These are phyloP conservation scores for Drosophila nigritarsus DNA, from an alignment of 2,888 invertebrate genomes.

Conservation along the genomic window DNA sequence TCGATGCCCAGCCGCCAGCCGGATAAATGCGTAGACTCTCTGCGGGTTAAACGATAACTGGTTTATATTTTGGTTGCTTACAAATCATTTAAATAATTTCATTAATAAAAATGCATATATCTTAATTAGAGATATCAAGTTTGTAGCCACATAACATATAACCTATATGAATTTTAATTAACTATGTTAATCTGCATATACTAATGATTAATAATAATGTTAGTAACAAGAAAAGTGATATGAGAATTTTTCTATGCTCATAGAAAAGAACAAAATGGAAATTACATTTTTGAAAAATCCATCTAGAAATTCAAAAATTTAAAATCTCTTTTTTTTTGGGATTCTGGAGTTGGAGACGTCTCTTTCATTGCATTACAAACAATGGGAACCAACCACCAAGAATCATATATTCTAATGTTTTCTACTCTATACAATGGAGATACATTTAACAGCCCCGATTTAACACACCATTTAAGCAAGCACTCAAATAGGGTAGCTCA, in stretches of 20 bases:
- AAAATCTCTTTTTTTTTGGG: too few species aligned
- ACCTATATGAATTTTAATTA: background rate
- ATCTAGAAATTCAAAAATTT: background rate
- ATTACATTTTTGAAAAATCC: background rate
- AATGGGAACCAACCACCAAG: too few species aligned
- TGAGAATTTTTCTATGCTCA: background rate
- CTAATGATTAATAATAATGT: background rate
- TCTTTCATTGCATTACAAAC: background rate
- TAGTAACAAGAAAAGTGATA: too few species aligned
- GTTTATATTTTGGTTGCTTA: background rate
- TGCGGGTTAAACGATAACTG: constrained; percentile 27
- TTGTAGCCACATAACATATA: background rate
- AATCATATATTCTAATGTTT: background rate
- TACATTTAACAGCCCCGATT: background rate
- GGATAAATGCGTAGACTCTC: constrained; percentile 82
- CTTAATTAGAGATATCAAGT: background rate
- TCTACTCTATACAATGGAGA: background rate
- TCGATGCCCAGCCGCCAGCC: constrained; percentile 74
- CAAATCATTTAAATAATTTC: background rate
- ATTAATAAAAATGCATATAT: background rate
- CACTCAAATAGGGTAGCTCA: constrained; percentile 82
- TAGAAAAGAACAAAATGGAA: background rate
- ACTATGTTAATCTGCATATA: background rate
- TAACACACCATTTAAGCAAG: constrained; percentile 81
- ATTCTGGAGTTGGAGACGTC: background rate